Evolutionary conservation across 2,888 invertebrate genomes (phyloP), one percentile per base, ranked within the genome.

Genomic region (Lamellibrachia satsuma): DNA sequence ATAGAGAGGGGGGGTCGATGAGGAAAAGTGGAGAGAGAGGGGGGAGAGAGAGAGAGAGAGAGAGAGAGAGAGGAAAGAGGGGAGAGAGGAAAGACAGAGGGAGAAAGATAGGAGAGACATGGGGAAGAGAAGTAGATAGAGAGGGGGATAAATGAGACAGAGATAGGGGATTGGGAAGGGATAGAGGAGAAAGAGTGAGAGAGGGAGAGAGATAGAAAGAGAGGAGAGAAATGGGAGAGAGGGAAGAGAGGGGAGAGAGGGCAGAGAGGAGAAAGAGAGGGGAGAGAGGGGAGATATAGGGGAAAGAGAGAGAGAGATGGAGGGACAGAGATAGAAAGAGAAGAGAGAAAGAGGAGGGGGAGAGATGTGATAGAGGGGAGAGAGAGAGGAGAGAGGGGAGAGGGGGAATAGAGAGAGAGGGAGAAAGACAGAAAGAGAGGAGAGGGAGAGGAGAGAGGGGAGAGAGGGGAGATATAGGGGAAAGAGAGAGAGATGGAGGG

Each of bases 351-450:
- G 0, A 39, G n/a, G n/a, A n/a, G n/a, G n/a, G n/a, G n/a, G n/a
- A n/a, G n/a, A n/a, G n/a, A n/a, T n/a, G n/a, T n/a, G n/a, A n/a
- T n/a, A n/a, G n/a, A n/a, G n/a, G n/a, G n/a, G n/a, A n/a, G n/a
- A 92, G 8, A 91, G 60, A 52, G 93, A 92, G 52, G 39, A 75
- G 90, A 6, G 92, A 92, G 27, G 52, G 90, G 55, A 91, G 90
- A 90, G 3, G 75, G 39, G 39, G 39, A n/a, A n/a, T n/a, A n/a
- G 39, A 39, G 39, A 39, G 39, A 39, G 39, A 39, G 39, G 9
- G 92, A 92, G n/a, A n/a, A n/a, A n/a, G n/a, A n/a, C n/a, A n/a
- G n/a, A n/a, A n/a, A 90, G 93, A 92, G n/a, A 92, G 90, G 52
- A 90, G 90, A 75, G 92, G 92, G 90, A 75, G 92, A 57, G 55